phyloP scores from a whole-genome alignment of 2,888 invertebrate species.

The Epirrita christyi region DNA sequence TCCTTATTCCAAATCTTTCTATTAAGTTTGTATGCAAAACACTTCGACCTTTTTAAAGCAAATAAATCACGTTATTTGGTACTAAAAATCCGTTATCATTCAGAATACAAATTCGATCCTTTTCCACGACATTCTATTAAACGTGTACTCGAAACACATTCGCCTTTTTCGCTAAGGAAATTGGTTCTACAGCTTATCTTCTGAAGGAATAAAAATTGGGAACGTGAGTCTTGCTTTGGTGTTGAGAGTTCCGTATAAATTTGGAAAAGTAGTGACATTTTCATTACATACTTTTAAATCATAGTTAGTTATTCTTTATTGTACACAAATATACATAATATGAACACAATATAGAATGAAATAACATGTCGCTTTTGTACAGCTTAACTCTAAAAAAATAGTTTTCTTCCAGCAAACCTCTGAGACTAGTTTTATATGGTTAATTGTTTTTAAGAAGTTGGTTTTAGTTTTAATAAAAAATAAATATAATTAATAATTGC shows the following conservation, averaged over 20 bases:
- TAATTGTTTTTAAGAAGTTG: no score
- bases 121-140: slow-evolving; percentile 35
- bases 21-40: slow-evolving; percentile 4
- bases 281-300: no score
- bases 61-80: slow-evolving; percentile 22
- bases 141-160: slow-evolving; percentile 35
- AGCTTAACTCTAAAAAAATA: no score
- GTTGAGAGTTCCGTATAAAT: slow-evolving; percentile 12
- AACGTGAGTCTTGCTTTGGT: slow-evolving; percentile 1
- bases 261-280: no score
- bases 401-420: no score
- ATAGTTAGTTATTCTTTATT: no score
- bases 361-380: no score
- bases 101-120: slow-evolving; percentile 32
- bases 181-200: slow-evolving; percentile 40
- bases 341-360: no score
- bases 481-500: no score
- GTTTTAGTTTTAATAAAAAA: no score
- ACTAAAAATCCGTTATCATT: slow-evolving; percentile 23
- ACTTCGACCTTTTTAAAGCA: slow-evolving; percentile 12
- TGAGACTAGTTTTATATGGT: no score
- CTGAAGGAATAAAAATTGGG: slow-evolving; percentile 18
- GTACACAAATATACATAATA: no score
- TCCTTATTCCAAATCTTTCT: background rate
- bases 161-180: slow-evolving; percentile 36